phyloP scores from a whole-genome alignment of 2,113 vertebrate species.

The Galbula dea region DNA sequence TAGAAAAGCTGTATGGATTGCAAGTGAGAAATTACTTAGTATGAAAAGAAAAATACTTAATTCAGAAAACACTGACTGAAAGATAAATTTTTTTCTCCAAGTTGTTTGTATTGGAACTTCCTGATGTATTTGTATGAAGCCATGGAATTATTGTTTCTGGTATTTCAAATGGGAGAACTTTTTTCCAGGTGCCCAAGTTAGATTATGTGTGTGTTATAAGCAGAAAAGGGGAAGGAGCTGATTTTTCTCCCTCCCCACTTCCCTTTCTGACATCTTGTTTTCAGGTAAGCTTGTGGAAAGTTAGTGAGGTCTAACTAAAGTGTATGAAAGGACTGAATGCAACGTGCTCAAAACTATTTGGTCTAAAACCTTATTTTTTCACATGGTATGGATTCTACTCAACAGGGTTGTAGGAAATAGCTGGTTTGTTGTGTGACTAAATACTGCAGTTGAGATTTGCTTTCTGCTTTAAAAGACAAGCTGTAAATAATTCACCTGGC shows the following conservation, averaged over 20 bases:
- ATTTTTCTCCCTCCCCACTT: not conserved
- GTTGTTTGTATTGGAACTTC: not conserved
- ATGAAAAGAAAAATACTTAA: not conserved
- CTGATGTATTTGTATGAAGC: not conserved
- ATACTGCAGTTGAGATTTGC: not conserved
- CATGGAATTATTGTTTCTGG: not conserved
- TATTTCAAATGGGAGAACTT: not conserved
- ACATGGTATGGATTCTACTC: not conserved
- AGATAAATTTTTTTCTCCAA: not conserved
- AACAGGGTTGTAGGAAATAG: not conserved
- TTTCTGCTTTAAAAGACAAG: not conserved
- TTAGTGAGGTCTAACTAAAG: not conserved
- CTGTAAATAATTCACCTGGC: not conserved
- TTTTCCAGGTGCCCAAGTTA: not conserved
- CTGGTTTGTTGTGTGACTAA: not conserved
- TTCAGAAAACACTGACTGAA: not conserved
- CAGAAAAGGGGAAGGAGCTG: not conserved
- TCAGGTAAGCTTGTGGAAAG: not conserved
- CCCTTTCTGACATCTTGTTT: not conserved
- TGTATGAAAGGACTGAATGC: not conserved
- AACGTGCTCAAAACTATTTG: not conserved
- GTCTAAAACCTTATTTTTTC: not conserved
- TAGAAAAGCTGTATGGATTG: not conserved
- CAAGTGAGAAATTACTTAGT: not conserved
- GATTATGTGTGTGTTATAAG: not conserved